Percentiles rank a stretch among this genome's conserved stretches.
Evolutionary conservation across 2,113 vertebrate genomes (phyloP).

Genomic region (Pachycephala philippinensis): DNA sequence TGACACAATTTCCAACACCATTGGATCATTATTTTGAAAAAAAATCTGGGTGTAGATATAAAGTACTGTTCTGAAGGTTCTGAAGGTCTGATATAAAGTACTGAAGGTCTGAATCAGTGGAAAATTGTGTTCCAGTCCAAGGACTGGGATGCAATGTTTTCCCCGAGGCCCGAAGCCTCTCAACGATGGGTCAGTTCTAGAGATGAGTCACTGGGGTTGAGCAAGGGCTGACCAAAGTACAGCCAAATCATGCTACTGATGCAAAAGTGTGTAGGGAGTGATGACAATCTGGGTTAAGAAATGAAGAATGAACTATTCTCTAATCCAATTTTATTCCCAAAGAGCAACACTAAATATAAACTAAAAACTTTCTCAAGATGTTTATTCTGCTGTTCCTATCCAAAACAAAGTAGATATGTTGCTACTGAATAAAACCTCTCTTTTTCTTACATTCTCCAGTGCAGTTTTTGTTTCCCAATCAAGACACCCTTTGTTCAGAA

Average conservation of each 20-base stretch:
- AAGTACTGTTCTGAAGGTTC: neutral
- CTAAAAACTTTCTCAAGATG: conserved; percentile 3
- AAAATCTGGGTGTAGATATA: neutral
- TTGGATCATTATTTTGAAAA: neutral
- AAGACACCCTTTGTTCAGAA: neutral
- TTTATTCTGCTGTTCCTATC: neutral
- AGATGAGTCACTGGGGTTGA: conserved; percentile 37
- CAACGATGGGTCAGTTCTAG: conserved; percentile 26
- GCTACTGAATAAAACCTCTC: neutral
- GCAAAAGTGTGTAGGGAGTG: neutral
- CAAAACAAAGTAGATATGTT: neutral
- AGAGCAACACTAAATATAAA: conserved; percentile 49
- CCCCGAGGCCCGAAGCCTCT: neutral
- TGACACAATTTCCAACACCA: neutral
- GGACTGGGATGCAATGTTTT: neutral
- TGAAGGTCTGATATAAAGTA: neutral
- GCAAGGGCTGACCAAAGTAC: conserved; percentile 20
- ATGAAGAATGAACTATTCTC: neutral
- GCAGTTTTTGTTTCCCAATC: neutral
- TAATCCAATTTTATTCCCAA: neutral
- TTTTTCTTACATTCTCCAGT: neutral
- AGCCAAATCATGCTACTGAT: neutral
- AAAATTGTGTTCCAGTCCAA: neutral
- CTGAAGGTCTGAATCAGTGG: neutral
- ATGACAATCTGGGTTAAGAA: conserved; percentile 38